phyloP scores from a whole-genome alignment of 1,140 invertebrate species.

The Drosophila persimilis region DNA sequence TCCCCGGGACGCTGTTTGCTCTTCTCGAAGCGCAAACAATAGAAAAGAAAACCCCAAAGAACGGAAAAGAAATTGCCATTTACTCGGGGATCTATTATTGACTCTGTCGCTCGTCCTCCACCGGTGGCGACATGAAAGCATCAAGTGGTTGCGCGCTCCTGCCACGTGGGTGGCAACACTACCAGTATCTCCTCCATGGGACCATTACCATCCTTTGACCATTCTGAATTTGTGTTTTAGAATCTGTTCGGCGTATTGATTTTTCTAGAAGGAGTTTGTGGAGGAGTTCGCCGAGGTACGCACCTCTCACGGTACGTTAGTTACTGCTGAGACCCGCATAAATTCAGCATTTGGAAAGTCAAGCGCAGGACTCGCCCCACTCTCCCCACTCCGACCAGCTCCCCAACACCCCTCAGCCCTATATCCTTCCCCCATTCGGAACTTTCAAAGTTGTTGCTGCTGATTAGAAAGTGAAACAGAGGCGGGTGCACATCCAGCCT shows the following conservation, averaged over 20 bases:
- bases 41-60: constrained; percentile 14
- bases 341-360: constrained; percentile 73
- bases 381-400: constrained; percentile 2
- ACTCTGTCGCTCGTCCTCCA: constrained; percentile 37
- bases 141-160: constrained; percentile 33
- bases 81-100: constrained; percentile 65
- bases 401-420: background rate
- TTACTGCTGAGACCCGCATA: constrained; percentile 62
- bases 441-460: constrained; percentile 48
- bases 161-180: constrained; percentile 11
- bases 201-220: constrained; percentile 25
- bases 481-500: background rate
- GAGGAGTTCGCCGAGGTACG: no score
- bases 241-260: constrained; percentile 27
- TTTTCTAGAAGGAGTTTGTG: constrained; percentile 10
- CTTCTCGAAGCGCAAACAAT: constrained; percentile 75
- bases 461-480: constrained; percentile 76
- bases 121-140: constrained; percentile 27
- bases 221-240: constrained; percentile 21
- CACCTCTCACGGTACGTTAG: background rate
- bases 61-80: constrained; percentile 77
- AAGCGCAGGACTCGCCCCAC: constrained; percentile 47
- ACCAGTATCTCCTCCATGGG: constrained; percentile 6
- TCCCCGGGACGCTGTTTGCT: constrained; percentile 48
- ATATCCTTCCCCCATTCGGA: constrained; percentile 24